phyloP scores from a whole-genome alignment of 2,797 vertebrate genomes.

The Chaunax sp. region DNA sequence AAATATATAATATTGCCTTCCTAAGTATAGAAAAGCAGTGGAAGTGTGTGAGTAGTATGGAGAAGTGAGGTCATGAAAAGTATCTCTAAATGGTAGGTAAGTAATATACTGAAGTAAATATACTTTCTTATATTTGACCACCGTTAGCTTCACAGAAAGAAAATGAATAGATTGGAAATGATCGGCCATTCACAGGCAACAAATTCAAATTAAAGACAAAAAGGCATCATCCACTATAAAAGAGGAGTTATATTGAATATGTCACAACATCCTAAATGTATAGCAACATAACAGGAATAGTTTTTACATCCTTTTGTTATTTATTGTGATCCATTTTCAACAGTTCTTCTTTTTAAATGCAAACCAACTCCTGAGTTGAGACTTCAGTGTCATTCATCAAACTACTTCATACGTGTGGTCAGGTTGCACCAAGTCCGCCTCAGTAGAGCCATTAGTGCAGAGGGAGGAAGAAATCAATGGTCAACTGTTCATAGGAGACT shows the following conservation, averaged over 20 bases:
- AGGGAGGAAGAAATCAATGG: slow-evolving; percentile 87
- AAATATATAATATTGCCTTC: too few relatives aligned
- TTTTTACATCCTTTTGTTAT: not conserved
- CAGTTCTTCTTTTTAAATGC: not conserved
- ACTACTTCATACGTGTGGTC: slow-evolving; percentile 44
- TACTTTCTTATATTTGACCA: not conserved
- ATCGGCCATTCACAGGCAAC: slow-evolving; percentile 10
- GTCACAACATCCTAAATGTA: not conserved
- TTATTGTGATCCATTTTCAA: not conserved
- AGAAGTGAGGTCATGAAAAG: too few relatives aligned
- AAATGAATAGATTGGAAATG: not conserved
- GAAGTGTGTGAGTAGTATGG: too few relatives aligned
- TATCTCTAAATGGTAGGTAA: not conserved
- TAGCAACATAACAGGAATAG: not conserved
- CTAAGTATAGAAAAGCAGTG: not conserved
- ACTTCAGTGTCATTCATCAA: slow-evolving; percentile 27
- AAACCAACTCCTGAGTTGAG: slow-evolving; percentile 11
- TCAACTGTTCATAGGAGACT: slow-evolving; percentile 82
- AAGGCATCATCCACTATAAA: not conserved
- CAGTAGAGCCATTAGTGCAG: slow-evolving; percentile 87
- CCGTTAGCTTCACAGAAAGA: not conserved
- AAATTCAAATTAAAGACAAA: not conserved
- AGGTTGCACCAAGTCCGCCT: slow-evolving; percentile 74
- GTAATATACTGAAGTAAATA: not conserved
- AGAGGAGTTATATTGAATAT: not conserved